phyloP scores from a whole-genome alignment of 1,140 invertebrate genomes.

The Archivesica marissinica region DNA sequence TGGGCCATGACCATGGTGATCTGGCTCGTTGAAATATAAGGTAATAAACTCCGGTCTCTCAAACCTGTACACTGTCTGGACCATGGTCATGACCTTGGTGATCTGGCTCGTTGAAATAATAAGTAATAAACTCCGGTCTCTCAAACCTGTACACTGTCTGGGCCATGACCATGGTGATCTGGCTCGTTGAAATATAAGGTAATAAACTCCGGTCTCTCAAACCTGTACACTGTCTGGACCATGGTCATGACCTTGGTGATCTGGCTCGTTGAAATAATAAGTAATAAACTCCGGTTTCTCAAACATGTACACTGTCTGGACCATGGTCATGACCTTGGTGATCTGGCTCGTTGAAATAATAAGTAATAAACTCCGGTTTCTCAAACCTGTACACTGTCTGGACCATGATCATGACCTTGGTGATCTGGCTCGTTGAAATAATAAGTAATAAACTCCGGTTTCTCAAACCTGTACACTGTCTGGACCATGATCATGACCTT shows the following conservation, averaged over 20 bases:
- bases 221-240: conserved; percentile 71
- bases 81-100: conserved; percentile 84
- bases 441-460: conserved; percentile 87
- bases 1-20: conserved; percentile 86
- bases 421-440: conserved; percentile 91
- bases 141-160: conserved; percentile 69
- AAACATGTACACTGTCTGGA: conserved; percentile 69
- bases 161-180: conserved; percentile 87
- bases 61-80: conserved; percentile 72
- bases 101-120: conserved; percentile 92
- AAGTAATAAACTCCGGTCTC: conserved; percentile 86
- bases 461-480: conserved; percentile 66
- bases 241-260: conserved; percentile 86
- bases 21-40: conserved; percentile 91
- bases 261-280: conserved; percentile 91
- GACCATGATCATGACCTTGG: conserved; percentile 85
- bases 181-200: conserved; percentile 91
- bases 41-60: conserved; percentile 86
- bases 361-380: conserved; percentile 86
- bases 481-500: conserved; percentile 85
- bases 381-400: conserved; percentile 68
- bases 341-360: conserved; percentile 92
- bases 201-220: conserved; percentile 85
- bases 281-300: conserved; percentile 86
- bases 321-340: conserved; percentile 85